Evolutionary conservation across 2,113 vertebrate species (phyloP), one percentile per base, ranked within the genome.

Genomic region (Lophotis ruficrista): DNA sequence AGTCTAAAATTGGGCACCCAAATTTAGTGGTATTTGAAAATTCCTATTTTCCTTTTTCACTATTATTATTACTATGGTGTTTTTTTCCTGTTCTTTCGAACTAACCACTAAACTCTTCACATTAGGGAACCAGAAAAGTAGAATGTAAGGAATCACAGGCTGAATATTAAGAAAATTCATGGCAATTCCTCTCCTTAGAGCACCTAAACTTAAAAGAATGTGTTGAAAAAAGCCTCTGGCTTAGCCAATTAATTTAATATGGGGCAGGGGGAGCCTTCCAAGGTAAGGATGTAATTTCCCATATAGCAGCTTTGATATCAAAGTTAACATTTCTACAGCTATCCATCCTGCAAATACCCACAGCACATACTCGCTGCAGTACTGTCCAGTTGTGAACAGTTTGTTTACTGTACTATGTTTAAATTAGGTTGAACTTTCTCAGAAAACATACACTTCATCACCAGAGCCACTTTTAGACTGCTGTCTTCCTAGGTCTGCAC

Each of bases 31-130:
- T 7, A 53, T 69, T 92, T 56, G 12, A 54, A 5, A 45, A 65
- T 9, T 12, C 1, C 0, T 6, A 38, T 31, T 15, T 51, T 77
- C n/a, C 19, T 24, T 7, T 14, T 16, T 22, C 9, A 43, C 7
- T 21, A 14, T 0, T 31, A 41, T 9, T 73, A 30, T 8, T 62
- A 17, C 12, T 41, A 25, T 12, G 16, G 24, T 14, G 21, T 10
- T 24, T 31, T 53, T 70, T 24, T 60, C 21, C 13, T 61, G 18
- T 33, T 75, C 9, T 25, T 81, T 87, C 50, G 69, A 61, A 28
- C 8, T 13, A 68, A 35, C 33, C 5, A 8, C 6, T 54, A 16
- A 56, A 41, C 21, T 61, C 51, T 61, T 33, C n/a, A 38, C 9
- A 28, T 61, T 43, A 72, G 71, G 33, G 86, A 82, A 53, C 10